A percentile compares a stretch with the other conserved stretches of the same genome.
Conservation (phyloP, 2,888 invertebrate species). For the Willowsia nigromaculata region DNA sequence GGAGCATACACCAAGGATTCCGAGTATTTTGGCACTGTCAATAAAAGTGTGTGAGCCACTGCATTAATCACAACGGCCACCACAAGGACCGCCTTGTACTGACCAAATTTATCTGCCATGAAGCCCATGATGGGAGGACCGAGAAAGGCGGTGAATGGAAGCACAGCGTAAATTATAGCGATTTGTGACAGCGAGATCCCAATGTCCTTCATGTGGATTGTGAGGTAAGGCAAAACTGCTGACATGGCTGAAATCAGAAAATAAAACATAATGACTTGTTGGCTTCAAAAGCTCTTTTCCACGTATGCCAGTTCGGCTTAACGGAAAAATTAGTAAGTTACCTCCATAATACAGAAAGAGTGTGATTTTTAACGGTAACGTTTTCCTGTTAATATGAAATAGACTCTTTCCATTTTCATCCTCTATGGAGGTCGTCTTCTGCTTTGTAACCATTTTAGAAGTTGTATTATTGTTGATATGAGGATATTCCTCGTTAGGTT, state of each 20-base stretch:
- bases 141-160: conserved; percentile 92
- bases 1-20: conserved; percentile 89
- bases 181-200: conserved; percentile 93
- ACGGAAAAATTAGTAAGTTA: no score
- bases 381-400: conserved; percentile 86
- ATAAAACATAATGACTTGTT: no score
- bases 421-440: neutral
- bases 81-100: conserved; percentile 91
- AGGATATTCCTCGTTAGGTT: no score
- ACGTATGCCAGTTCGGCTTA: no score
- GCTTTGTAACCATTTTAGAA: neutral
- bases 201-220: conserved; percentile 94
- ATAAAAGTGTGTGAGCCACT: conserved; percentile 88
- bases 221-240: conserved; percentile 90
- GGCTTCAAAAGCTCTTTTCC: no score
- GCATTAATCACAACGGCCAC: conserved; percentile 89
- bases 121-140: conserved; percentile 91
- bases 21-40: conserved; percentile 87
- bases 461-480: neutral
- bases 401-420: neutral
- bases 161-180: conserved; percentile 91
- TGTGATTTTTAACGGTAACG: conserved; percentile 90
- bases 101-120: conserved; percentile 92
- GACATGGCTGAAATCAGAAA: conserved; percentile 85
- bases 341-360: conserved; percentile 91